phyloP scores from a whole-genome alignment of 2,888 invertebrate genomes.

The Coelogynopora nodosa region DNA sequence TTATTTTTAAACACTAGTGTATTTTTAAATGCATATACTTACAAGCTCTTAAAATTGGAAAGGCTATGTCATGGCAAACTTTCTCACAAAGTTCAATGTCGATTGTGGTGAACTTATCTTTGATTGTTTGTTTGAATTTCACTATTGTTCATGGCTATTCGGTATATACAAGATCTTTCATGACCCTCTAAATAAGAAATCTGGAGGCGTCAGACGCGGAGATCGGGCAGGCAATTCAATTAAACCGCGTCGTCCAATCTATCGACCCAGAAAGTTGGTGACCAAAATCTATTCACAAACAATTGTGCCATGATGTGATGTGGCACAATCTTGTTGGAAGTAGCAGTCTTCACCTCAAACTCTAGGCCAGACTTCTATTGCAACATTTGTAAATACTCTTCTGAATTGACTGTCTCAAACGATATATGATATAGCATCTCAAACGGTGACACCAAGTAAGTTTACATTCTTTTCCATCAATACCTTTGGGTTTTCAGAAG shows the following conservation, averaged over 20 bases:
- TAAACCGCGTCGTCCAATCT: not conserved
- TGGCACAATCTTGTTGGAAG: not conserved
- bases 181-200: not conserved
- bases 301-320: not conserved
- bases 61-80: not conserved
- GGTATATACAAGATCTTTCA: not conserved
- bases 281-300: not conserved
- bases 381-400: not conserved
- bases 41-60: not conserved
- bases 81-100: not conserved
- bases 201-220: not conserved
- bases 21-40: not conserved
- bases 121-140: not conserved
- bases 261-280: not conserved
- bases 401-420: not conserved
- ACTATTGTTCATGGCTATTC: not conserved
- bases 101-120: not conserved
- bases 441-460: not conserved
- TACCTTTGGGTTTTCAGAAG: not conserved
- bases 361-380: not conserved
- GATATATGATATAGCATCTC: not conserved
- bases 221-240: not conserved
- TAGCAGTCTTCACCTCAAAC: not conserved
- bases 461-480: not conserved
- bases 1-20: not conserved